Evolutionary conservation across 1,140 invertebrate genomes (phyloP), one percentile per base, ranked within the genome.

Genomic region (Linepithema humile): DNA sequence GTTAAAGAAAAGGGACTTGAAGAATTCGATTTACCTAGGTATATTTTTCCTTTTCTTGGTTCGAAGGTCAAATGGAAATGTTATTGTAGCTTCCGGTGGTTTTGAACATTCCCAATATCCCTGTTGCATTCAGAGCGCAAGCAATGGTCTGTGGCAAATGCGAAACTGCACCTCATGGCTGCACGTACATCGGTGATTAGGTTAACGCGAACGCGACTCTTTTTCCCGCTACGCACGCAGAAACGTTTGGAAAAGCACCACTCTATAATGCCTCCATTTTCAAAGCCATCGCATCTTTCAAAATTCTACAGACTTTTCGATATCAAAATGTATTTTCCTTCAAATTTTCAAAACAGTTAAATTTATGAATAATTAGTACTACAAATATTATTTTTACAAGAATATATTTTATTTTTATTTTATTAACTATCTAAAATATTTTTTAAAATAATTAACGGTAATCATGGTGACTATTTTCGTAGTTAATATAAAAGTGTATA

Each of bases 61-160:
- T 67, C 20, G n/a, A 57, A 70, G 64, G 26, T 26, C 50, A 59
- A 88, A 87, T 69, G 55, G 69, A 85, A 88, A 70, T 84, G 82
- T 82, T 87, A 84, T 87, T 84, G 67, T 45, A 69, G 62, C 65
- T 59, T 35, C 45, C 38, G 50, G 69, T 12, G 45, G 48, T 83
- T 87, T 88, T 69, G 69, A 87, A 62, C 82, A 40, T 83, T 83
- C 35, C 26, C 50, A 32, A n/a, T 45, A 83, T 57, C 65, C 45
- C 40, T 50, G 20, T n/a, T 82, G 85, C 85, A 87, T 87, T 88
- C 60, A 82, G 75, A 73, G 29, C 50, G 26, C 17, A 72, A 50
- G 62, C 85, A 88, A 88, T 86, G 83, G 86, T 59, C 83, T 48
- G 73, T 85, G 75, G 75, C 84, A 88, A 88, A 88, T 88, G 83